phyloP scores from a whole-genome alignment of 2,888 invertebrate species.

The Bhutanitis thaidina region DNA sequence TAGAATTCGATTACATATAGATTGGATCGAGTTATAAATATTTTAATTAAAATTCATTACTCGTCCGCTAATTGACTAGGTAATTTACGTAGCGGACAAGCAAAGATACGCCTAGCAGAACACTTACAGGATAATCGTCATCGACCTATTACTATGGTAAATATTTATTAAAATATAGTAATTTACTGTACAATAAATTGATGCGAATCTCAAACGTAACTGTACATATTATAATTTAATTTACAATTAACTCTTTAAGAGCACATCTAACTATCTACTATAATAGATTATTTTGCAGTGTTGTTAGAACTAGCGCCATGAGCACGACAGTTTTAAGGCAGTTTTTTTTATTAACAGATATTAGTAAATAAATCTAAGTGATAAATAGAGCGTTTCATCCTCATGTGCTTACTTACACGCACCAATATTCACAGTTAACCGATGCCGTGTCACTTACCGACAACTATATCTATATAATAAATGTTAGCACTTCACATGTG shows the following conservation, averaged over 20 bases:
- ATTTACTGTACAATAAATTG: conserved; percentile 57
- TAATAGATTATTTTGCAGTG: background rate
- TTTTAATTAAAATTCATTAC: conserved; percentile 25
- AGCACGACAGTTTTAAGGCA: no score
- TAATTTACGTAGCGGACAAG: conserved; percentile 59
- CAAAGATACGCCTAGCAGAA: conserved; percentile 25
- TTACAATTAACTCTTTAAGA: conserved; percentile 25
- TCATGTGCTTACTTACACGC: no score
- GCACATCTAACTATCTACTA: background rate
- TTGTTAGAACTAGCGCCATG: background rate
- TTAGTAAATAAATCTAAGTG: no score
- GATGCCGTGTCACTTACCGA: no score
- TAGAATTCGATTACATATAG: no score
- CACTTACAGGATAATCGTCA: conserved; percentile 19
- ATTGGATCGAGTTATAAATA: conserved; percentile 22
- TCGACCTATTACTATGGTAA: conserved; percentile 22
- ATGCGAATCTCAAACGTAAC: conserved; percentile 77
- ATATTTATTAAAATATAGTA: conserved; percentile 25
- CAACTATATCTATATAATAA: no score
- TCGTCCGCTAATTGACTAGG: conserved; percentile 67
- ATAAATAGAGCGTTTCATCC: no score
- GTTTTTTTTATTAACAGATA: no score
- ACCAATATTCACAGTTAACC: no score
- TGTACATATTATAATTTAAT: conserved; percentile 60
- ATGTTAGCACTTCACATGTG: no score